Evolutionary conservation across 2,888 invertebrate species (phyloP).

Genomic region (Beris morrisii): DNA sequence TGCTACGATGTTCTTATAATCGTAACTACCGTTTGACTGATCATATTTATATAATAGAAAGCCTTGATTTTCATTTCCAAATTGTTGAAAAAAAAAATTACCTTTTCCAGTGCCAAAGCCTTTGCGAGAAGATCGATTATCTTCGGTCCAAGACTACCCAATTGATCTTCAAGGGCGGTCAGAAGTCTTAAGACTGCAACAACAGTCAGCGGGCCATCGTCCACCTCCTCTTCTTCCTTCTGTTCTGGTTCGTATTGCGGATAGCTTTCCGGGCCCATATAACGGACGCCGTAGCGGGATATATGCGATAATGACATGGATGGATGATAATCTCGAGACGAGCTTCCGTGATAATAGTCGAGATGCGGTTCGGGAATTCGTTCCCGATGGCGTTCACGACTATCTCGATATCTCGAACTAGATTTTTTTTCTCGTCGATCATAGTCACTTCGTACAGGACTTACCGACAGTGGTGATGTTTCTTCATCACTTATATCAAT

Average conservation of each 20-base stretch:
- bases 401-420: slow-evolving; percentile 34
- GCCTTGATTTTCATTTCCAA: too few species aligned
- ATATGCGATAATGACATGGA: slow-evolving; percentile 21
- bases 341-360: slow-evolving; percentile 30
- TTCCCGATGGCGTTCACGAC: slow-evolving; percentile 29
- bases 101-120: slow-evolving; percentile 76
- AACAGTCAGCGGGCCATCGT: slow-evolving; percentile 61
- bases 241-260: slow-evolving; percentile 51
- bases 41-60: too few species aligned
- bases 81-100: slow-evolving; percentile 22
- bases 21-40: too few species aligned
- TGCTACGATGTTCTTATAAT: too few species aligned
- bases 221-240: slow-evolving; percentile 53
- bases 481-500: slow-evolving; percentile 55
- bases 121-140: slow-evolving; percentile 75
- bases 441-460: slow-evolving; percentile 41
- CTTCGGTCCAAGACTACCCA: slow-evolving; percentile 83
- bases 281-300: slow-evolving; percentile 45
- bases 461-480: slow-evolving; percentile 22
- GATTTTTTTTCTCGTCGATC: slow-evolving; percentile 21
- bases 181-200: slow-evolving; percentile 72
- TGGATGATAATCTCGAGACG: slow-evolving; percentile 18
- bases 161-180: slow-evolving; percentile 78
- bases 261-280: slow-evolving; percentile 50
- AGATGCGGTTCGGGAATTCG: not conserved